Conservation (phyloP, 2,797 vertebrate species). For the Adelosebastes latens region DNA sequence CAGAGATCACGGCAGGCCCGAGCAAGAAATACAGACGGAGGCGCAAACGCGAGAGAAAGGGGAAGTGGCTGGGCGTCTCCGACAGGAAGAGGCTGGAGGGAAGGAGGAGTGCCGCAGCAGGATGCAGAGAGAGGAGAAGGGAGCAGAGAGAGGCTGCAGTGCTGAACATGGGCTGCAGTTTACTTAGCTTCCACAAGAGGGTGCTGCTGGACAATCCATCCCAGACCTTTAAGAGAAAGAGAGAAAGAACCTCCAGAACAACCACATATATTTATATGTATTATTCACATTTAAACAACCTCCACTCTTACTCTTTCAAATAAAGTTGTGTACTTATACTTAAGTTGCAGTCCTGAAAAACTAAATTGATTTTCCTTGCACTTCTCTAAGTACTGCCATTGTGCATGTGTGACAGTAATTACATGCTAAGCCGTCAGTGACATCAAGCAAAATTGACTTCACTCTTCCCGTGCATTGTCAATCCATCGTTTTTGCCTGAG, state of each 20-base stretch:
- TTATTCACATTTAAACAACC: slow-evolving; percentile 51
- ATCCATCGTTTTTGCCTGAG: slow-evolving; percentile 54
- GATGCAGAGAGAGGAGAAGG: slow-evolving; percentile 41
- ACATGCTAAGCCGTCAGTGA: slow-evolving; percentile 74
- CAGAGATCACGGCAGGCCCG: slow-evolving; percentile 48
- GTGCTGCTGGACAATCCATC: slow-evolving; percentile 95
- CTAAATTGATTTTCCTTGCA: slow-evolving; percentile 72
- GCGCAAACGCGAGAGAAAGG: slow-evolving; percentile 2
- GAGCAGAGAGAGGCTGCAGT: slow-evolving; percentile 44
- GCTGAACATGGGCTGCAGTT: slow-evolving; percentile 51
- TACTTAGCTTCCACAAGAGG: slow-evolving; percentile 92
- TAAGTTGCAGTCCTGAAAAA: slow-evolving; percentile 68
- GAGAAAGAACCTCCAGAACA: slow-evolving; percentile 38
- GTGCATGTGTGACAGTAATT: slow-evolving; percentile 77
- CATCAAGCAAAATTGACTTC: slow-evolving; percentile 76
- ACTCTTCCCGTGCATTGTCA: slow-evolving; percentile 67
- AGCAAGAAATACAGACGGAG: slow-evolving; percentile 43
- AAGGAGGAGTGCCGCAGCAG: slow-evolving; percentile 60
- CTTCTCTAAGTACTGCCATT: slow-evolving; percentile 72
- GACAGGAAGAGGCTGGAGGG: slow-evolving; percentile 58
- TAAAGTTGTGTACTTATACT: slow-evolving; percentile 69
- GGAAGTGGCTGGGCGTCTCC: slow-evolving; percentile 54
- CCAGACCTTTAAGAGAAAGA: slow-evolving; percentile 10
- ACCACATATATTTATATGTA: slow-evolving; percentile 33
- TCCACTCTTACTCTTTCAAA: slow-evolving; percentile 43